Conservation (phyloP, 2,113 vertebrate genomes). For the Platysternon megacephalum region DNA sequence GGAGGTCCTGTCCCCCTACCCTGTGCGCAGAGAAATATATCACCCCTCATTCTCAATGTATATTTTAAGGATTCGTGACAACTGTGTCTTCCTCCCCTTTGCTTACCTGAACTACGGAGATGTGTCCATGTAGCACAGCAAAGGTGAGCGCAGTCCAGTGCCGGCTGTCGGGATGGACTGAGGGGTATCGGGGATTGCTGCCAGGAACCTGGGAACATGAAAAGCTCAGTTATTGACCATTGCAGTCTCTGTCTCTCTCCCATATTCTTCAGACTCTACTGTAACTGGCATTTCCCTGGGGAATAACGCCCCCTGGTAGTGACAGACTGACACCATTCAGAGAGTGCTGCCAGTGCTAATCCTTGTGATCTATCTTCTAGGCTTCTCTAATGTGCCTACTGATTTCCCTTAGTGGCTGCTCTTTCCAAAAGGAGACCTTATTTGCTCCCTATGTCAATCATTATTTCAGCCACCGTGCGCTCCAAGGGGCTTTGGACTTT, state of each 20-base stretch:
- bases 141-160: constrained; percentile 96
- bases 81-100: rapidly evolving
- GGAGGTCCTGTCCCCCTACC: rapidly evolving
- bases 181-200: constrained; percentile 87
- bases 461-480: background rate
- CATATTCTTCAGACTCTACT: rapidly evolving
- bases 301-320: background rate
- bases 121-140: constrained; percentile 93
- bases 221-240: background rate
- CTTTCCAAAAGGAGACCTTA: background rate
- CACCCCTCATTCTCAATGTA: rapidly evolving
- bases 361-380: background rate
- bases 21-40: background rate
- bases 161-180: constrained; percentile 95
- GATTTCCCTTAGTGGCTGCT: constrained; percentile 9
- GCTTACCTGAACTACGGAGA: constrained; percentile 96
- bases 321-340: background rate
- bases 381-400: constrained; percentile 6
- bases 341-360: background rate
- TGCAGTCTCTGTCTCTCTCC: background rate
- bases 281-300: background rate
- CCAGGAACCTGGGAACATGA: constrained; percentile 85
- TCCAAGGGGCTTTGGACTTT: constrained; percentile 11
- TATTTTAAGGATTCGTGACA: rapidly evolving
- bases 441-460: background rate